Conservation (phyloP, 2,888 invertebrate species). For the Horisme vitalbata region DNA sequence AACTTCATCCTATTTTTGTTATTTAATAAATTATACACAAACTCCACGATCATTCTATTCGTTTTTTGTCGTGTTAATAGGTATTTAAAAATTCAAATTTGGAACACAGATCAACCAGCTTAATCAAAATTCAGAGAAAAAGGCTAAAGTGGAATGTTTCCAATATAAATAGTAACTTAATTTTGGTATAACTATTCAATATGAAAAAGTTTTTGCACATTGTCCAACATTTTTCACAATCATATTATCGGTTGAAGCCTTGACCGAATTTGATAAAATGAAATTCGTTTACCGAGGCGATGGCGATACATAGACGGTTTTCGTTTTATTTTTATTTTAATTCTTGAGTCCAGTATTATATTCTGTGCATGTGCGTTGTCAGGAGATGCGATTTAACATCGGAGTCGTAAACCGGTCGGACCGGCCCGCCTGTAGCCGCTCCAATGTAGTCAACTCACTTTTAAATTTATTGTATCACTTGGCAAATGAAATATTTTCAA, state of each 20-base stretch:
- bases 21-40: too few species aligned
- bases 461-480: slow-evolving; percentile 66
- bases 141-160: too few species aligned
- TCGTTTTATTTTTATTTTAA: background rate
- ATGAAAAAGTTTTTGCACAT: background rate
- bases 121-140: too few species aligned
- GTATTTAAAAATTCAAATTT: too few species aligned
- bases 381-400: slow-evolving; percentile 77
- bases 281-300: too few species aligned
- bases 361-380: slow-evolving; percentile 61
- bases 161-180: too few species aligned
- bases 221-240: background rate
- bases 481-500: slow-evolving; percentile 53
- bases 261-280: slow-evolving; percentile 16
- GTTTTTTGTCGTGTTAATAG: too few species aligned
- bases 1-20: too few species aligned
- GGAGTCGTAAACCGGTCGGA: slow-evolving; percentile 74
- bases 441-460: slow-evolving; percentile 61
- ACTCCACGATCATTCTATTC: too few species aligned
- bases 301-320: background rate
- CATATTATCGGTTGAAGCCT: slow-evolving; percentile 13
- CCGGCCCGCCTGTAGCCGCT: slow-evolving; percentile 59
- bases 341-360: slow-evolving; percentile 40
- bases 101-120: too few species aligned
- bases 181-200: too few species aligned